phyloP scores from a whole-genome alignment of 2,797 vertebrate genomes.

The Fistularia tabacaria region DNA sequence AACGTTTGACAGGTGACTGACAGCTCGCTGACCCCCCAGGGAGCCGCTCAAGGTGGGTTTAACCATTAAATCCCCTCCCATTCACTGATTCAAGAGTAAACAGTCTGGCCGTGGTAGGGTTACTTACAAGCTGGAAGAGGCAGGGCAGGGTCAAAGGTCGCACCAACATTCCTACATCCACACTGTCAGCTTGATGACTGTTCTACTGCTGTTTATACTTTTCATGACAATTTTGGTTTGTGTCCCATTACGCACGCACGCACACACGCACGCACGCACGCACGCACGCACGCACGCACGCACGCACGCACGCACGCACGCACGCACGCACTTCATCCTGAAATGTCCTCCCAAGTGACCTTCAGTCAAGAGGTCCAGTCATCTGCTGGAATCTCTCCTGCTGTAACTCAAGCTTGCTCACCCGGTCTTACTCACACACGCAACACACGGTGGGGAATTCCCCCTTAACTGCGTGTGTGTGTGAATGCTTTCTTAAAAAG shows the following conservation, averaged over 20 bases:
- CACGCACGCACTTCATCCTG: no score
- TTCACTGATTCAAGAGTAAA: no score
- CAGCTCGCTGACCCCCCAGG: no score
- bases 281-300: no score
- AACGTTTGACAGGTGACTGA: no score
- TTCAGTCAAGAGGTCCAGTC: constrained; percentile 34
- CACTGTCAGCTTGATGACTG: background rate
- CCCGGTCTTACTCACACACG: constrained; percentile 2
- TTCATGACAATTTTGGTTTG: background rate
- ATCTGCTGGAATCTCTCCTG: constrained; percentile 53
- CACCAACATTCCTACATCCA: constrained; percentile 11
- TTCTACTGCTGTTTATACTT: constrained; percentile 8
- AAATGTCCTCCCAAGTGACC: constrained; percentile 22
- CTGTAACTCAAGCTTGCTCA: constrained; percentile 51
- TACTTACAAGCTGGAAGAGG: background rate
- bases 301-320: no score
- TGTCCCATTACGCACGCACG: constrained; percentile 24
- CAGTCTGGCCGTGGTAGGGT: no score
- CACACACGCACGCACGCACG: constrained; percentile 10
- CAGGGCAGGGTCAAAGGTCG: constrained; percentile 26
- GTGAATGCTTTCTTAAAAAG: constrained; percentile 23
- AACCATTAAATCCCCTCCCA: no score
- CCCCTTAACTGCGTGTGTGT: constrained; percentile 44
- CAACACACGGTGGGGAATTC: constrained; percentile 61
- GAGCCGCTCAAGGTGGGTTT: no score